These are phyloP conservation scores for Eupeodes corollae DNA, from an alignment of 1,140 invertebrate genomes.

Conservation along the genomic window DNA sequence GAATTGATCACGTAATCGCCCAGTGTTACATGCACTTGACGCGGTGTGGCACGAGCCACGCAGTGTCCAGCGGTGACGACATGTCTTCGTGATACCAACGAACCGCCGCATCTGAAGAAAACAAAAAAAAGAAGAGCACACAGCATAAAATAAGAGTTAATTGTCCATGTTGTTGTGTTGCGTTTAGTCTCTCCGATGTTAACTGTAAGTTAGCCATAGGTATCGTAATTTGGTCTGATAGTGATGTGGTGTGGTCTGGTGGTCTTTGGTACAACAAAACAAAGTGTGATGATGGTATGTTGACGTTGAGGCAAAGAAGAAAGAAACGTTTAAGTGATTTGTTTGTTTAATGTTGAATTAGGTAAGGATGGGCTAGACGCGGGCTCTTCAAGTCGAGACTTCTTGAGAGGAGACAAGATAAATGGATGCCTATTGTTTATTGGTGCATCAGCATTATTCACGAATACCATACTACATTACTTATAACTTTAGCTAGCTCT, in stretches of 20 bases:
- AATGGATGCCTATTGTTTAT: too few relatives aligned
- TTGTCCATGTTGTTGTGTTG: neutral
- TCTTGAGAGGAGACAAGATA: too few relatives aligned
- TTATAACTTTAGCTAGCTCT: too few relatives aligned
- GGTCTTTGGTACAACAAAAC: too few relatives aligned
- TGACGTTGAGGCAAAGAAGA: neutral
- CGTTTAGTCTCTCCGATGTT: too few relatives aligned
- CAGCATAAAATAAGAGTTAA: neutral
- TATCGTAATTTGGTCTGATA: too few relatives aligned
- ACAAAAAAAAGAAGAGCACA: conserved; percentile 1
- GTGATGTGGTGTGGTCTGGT: too few relatives aligned
- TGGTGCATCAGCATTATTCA: too few relatives aligned
- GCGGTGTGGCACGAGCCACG: conserved; percentile 77
- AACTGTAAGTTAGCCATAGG: too few relatives aligned
- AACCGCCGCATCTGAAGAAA: conserved; percentile 79
- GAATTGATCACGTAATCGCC: conserved; percentile 92
- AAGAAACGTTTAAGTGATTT: neutral
- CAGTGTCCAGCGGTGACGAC: conserved; percentile 95
- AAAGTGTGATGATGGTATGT: too few relatives aligned
- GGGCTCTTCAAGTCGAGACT: neutral
- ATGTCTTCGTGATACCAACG: conserved; percentile 80
- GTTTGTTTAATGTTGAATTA: neutral
- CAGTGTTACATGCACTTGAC: conserved; percentile 82
- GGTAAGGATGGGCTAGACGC: neutral
- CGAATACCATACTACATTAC: too few relatives aligned